Evolutionary conservation across 2,888 invertebrate genomes (phyloP).

Genomic region (Antitype chi): DNA sequence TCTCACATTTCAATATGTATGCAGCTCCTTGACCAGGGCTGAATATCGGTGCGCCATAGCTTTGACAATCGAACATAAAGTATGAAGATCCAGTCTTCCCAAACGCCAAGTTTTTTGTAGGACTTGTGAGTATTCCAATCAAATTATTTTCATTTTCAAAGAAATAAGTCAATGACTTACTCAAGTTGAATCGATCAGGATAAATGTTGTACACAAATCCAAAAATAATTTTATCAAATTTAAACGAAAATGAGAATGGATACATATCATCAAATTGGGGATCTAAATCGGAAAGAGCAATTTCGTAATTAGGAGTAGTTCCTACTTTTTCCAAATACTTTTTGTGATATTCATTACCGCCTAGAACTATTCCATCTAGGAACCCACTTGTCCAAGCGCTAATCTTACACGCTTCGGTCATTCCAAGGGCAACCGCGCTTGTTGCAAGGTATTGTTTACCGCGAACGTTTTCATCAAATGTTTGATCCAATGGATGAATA

Average conservation of each 20-base stretch:
- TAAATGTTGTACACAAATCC: slow-evolving; percentile 91
- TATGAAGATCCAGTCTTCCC: slow-evolving; percentile 90
- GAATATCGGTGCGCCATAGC: slow-evolving; percentile 91
- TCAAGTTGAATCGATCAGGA: slow-evolving; percentile 91
- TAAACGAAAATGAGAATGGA: slow-evolving; percentile 90
- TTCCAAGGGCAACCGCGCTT: slow-evolving; percentile 90
- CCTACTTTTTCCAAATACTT: slow-evolving; percentile 87
- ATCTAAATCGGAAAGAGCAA: slow-evolving; percentile 90
- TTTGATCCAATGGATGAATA: slow-evolving; percentile 91
- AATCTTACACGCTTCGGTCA: slow-evolving; percentile 91
- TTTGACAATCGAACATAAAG: slow-evolving; percentile 93
- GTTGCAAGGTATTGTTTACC: slow-evolving; percentile 92
- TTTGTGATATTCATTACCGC: slow-evolving; percentile 90
- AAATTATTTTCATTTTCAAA: slow-evolving; percentile 89
- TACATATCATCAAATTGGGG: slow-evolving; percentile 89
- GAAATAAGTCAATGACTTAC: slow-evolving; percentile 91
- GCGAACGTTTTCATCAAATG: slow-evolving; percentile 89
- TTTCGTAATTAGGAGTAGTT: slow-evolving; percentile 88
- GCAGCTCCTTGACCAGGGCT: slow-evolving; percentile 90
- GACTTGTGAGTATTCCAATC: slow-evolving; percentile 90
- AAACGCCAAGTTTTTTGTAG: slow-evolving; percentile 88
- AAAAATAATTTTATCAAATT: slow-evolving; percentile 90
- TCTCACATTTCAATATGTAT: slow-evolving; percentile 91
- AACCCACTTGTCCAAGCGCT: slow-evolving; percentile 92
- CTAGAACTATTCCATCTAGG: slow-evolving; percentile 91